phyloP scores from a whole-genome alignment of 2,888 invertebrate species.

The Eupithecia exiguata region DNA sequence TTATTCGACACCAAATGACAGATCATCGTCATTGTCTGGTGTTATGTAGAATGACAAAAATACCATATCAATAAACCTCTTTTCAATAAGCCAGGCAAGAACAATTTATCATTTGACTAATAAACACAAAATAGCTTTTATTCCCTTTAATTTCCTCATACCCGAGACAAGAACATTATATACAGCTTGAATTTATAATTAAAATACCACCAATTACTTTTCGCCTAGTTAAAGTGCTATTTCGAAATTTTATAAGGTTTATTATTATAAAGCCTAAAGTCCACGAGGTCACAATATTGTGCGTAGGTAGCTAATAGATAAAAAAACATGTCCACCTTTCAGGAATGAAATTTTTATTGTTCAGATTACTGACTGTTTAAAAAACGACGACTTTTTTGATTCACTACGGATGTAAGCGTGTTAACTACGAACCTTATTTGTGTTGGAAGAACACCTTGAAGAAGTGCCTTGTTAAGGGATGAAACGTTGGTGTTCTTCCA shows the following conservation, averaged over 20 bases:
- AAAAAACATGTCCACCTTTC: background rate
- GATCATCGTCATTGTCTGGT: background rate
- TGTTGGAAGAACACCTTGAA: too few relatives aligned
- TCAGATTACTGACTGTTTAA: background rate
- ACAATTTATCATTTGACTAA: background rate
- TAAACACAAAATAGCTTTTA: background rate
- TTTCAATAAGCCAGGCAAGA: background rate
- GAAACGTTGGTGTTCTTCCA: too few relatives aligned
- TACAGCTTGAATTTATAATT: conserved; percentile 50
- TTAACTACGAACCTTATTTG: too few relatives aligned
- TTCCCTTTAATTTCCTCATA: background rate
- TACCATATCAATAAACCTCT: background rate
- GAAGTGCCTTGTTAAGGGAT: too few relatives aligned
- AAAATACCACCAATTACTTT: conserved; percentile 54
- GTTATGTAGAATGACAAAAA: too few relatives aligned
- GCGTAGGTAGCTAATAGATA: background rate
- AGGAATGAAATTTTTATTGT: background rate
- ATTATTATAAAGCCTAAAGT: conserved; percentile 34
- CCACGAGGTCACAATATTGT: background rate
- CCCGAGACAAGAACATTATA: conserved; percentile 38
- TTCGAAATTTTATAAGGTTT: conserved; percentile 53
- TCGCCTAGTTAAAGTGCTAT: conserved; percentile 53
- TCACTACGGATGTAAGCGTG: too few relatives aligned
- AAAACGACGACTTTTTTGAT: background rate
- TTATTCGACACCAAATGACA: background rate